Percentiles rank a stretch among this genome's conserved stretches.
These are phyloP conservation scores for Aphelocoma californica DNA, from an alignment of 2,797 vertebrate genomes.

Conservation along the genomic window DNA sequence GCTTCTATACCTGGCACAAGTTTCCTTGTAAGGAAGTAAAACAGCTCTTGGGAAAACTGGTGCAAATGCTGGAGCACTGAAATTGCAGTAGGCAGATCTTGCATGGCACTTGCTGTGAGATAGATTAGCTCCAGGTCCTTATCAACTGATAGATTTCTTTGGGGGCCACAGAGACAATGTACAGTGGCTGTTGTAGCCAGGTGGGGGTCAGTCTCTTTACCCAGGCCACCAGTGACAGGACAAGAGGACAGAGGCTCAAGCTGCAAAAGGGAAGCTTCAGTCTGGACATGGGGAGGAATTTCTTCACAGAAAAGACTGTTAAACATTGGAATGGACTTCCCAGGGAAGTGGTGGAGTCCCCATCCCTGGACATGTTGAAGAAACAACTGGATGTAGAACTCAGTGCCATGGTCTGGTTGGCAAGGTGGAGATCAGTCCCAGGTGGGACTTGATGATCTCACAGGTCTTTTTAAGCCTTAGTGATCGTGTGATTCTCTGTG, in stretches of 20 bases:
- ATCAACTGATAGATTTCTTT: background rate
- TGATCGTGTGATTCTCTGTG: accelerated
- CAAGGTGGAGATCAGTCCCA: background rate
- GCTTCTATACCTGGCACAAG: background rate
- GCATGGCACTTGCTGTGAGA: background rate
- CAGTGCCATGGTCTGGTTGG: background rate
- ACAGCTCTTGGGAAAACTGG: background rate
- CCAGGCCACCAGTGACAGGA: too few relatives aligned
- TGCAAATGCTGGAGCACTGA: background rate
- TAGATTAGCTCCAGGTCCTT: background rate
- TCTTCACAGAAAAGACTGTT: background rate
- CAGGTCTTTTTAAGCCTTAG: background rate
- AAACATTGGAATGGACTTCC: background rate
- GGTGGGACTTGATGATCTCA: too few relatives aligned
- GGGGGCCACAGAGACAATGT: background rate
- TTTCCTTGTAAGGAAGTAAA: background rate
- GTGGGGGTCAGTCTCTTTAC: accelerated
- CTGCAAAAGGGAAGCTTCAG: background rate
- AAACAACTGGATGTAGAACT: too few relatives aligned
- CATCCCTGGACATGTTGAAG: background rate
- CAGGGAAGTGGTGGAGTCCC: background rate
- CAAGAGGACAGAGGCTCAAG: background rate
- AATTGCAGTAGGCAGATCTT: background rate
- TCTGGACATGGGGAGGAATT: background rate
- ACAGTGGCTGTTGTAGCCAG: too few relatives aligned